Evolutionary conservation across 2,113 vertebrate genomes (phyloP), one percentile per base, ranked within the genome.

Genomic region (Ascaphus truei): DNA sequence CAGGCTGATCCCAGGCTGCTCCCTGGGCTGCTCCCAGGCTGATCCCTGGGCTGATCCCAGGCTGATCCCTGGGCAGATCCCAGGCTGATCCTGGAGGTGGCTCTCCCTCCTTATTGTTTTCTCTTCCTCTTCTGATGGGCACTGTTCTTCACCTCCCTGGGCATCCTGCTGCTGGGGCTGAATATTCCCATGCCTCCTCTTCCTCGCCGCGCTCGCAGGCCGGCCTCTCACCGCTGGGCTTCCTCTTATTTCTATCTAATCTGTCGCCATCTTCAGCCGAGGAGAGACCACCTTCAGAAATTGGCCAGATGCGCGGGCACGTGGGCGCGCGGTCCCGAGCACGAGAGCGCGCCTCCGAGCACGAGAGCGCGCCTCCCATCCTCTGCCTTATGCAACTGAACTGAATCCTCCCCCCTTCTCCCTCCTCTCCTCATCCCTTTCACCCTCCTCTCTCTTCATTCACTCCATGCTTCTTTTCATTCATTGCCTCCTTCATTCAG

Each of bases 261-360:
- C 85, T 83, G 87, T 89, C 89, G 89, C 88, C 89, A 91, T 91
- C 88, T 90, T 91, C 87, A 76, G 83, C 85, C 78, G 83, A 79
- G 78, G 83, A 68, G 84, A 84, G 83, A 86, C 87, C 87, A 88
- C 89, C 86, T 89, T 86, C 85, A 88, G 84, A 82, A 81, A 80
- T 80, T 73, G 79, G 71, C 80, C 75, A 81, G 74, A 76, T 81
- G 77, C 74, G 76, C 67, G 65, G 69, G 57, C 77, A 76, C 56
- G 16, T 75, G 74, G 62, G 75, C 5, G 80, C 77, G 79, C 73
- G 72, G 48, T 72, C 60, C 72, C 3, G 18, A 2, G n/a, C n/a
- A n/a, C 27, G 78, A 75, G 74, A 81, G 75, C 68, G 73, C 76
- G 45, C 59, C 73, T 72, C 71, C 74, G 76, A 81, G 69, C 83